A percentile compares a stretch with the other conserved stretches of the same genome.
These are phyloP conservation scores for Pelagia noctiluca DNA, from an alignment of 30 jellyfish, hydroid and myxozoan species.

Conservation along the genomic window DNA sequence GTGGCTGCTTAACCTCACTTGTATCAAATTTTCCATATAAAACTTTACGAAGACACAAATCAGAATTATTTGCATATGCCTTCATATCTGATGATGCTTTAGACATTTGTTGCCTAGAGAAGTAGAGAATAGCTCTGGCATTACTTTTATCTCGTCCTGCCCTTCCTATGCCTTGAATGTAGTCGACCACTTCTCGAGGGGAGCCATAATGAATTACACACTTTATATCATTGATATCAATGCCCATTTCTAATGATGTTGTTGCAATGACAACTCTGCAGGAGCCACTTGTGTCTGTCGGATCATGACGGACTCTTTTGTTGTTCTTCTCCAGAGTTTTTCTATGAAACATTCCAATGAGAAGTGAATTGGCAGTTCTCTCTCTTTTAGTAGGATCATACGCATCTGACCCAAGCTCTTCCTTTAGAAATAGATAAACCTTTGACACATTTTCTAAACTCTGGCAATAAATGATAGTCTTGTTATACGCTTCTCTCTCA, in stretches of 20 bases:
- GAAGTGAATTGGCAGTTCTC: not conserved
- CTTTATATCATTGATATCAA: slow-evolving; percentile 15
- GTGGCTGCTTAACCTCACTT: slow-evolving; percentile 18
- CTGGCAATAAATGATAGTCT: slow-evolving; percentile 38
- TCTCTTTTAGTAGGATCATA: slow-evolving; percentile 10
- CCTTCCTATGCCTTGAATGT: slow-evolving; percentile 46
- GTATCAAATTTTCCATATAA: slow-evolving; percentile 13
- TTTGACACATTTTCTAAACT: slow-evolving; percentile 35
- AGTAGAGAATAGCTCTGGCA: not conserved
- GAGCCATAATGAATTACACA: slow-evolving; percentile 19
- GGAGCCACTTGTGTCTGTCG: slow-evolving; percentile 21
- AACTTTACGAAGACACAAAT: not conserved
- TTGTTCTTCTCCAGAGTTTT: slow-evolving; percentile 12
- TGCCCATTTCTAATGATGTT: slow-evolving; percentile 34
- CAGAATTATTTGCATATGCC: not conserved
- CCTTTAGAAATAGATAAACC: slow-evolving; percentile 12
- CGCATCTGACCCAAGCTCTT: slow-evolving; percentile 32
- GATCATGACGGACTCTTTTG: slow-evolving; percentile 9
- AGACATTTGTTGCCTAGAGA: slow-evolving; percentile 7
- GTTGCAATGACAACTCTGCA: slow-evolving; percentile 41
- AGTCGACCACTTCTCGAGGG: slow-evolving; percentile 19
- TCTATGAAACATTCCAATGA: slow-evolving; percentile 23
- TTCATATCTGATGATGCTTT: slow-evolving; percentile 29
- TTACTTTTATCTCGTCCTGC: slow-evolving; percentile 23
- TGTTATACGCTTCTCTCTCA: not conserved